A percentile compares a stretch with the other conserved stretches of the same genome.
Conservation (phyloP, 1,140 invertebrate genomes). For the Brachionus paranguensis region DNA sequence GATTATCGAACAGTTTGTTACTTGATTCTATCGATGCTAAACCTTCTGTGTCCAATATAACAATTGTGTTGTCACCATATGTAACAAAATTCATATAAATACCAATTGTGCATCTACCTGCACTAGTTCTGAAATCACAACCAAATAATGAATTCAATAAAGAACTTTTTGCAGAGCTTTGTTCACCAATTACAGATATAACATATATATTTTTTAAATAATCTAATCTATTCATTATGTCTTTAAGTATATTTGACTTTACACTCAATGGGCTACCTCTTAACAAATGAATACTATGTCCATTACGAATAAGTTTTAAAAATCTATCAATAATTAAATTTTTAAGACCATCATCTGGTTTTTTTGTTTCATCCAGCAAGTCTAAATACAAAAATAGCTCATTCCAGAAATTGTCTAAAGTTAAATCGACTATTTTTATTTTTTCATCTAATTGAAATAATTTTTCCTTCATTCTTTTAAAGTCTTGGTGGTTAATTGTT, state of each 20-base stretch:
- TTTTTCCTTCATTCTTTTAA: too few relatives aligned
- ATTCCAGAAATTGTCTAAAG: not conserved
- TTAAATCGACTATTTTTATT: not conserved
- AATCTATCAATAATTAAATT: not conserved
- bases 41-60: not conserved
- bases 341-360: not conserved
- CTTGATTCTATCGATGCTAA: not conserved
- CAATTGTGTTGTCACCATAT: not conserved
- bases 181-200: constrained; percentile 22
- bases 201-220: not conserved
- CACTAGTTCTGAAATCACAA: constrained; percentile 37
- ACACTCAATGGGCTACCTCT: not conserved
- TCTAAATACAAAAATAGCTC: not conserved
- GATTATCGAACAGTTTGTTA: not conserved
- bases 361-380: not conserved
- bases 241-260: not conserved
- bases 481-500: too few relatives aligned
- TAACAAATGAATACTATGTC: not conserved
- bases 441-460: too few relatives aligned
- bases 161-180: constrained; percentile 36
- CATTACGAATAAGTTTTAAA: not conserved
- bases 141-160: constrained; percentile 40
- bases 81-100: not conserved
- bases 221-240: not conserved
- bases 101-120: constrained; percentile 40